Percentiles rank a stretch among this genome's conserved stretches.
phyloP scores from a whole-genome alignment of 30 jellyfish, hydroid and myxozoan genomes.

The Aurelia aurita complex sp. Pacific region DNA sequence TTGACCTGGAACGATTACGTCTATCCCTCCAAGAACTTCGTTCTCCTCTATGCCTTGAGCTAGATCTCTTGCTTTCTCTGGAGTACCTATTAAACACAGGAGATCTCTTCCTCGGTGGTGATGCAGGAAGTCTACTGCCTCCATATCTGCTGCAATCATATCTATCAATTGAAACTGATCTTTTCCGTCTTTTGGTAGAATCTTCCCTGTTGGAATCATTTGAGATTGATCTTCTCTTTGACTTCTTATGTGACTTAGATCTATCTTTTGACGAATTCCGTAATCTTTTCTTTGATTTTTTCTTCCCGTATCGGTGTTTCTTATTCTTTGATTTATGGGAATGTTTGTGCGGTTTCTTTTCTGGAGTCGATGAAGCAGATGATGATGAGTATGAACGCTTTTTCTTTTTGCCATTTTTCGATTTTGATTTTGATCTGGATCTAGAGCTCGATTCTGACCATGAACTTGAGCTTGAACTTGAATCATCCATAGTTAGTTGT shows the following conservation, averaged over 20 bases:
- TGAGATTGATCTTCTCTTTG: background rate
- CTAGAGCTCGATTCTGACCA: background rate
- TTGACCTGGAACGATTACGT: no score
- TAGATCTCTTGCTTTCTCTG: no score
- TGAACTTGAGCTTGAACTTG: no score
- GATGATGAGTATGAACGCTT: conserved; percentile 20
- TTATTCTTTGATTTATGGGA: background rate
- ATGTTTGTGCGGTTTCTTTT: background rate
- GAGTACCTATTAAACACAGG: no score
- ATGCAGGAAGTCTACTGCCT: no score
- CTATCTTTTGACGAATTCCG: background rate
- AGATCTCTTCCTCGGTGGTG: no score
- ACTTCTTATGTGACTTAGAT: background rate
- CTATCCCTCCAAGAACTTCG: no score
- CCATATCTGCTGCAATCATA: background rate
- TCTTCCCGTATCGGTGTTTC: background rate
- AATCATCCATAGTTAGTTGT: no score
- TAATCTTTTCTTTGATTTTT: background rate
- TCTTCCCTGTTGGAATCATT: background rate
- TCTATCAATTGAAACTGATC: background rate
- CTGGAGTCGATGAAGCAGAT: background rate
- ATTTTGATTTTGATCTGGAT: conserved; percentile 21
- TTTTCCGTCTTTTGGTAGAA: background rate
- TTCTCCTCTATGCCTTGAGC: no score
- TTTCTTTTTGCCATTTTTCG: conserved; percentile 10